phyloP scores from a whole-genome alignment of 92 coral and sea anemone genomes.

The Scolanthus callimorphus region DNA sequence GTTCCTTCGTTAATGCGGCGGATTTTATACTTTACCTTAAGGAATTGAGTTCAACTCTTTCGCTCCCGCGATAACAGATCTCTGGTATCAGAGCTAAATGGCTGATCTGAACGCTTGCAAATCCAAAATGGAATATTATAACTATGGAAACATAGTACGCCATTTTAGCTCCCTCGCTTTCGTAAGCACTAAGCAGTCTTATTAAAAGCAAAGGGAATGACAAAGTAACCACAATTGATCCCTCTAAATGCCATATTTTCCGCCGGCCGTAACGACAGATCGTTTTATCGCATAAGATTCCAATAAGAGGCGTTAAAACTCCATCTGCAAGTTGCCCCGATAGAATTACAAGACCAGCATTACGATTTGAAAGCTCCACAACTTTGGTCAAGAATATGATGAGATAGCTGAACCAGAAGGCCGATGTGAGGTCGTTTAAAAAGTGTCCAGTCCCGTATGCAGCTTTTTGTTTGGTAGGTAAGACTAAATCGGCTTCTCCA shows the following conservation, averaged over 20 bases:
- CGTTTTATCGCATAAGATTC: constrained; percentile 49
- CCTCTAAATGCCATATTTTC: constrained; percentile 55
- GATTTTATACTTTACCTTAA: too few relatives aligned
- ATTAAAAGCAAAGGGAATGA: constrained; percentile 11
- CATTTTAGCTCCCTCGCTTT: too few relatives aligned
- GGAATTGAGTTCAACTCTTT: constrained; percentile 51
- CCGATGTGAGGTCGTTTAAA: constrained; percentile 45
- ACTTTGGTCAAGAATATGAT: constrained; percentile 50
- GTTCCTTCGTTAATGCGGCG: too few relatives aligned
- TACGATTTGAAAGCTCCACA: constrained; percentile 31
- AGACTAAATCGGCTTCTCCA: too few relatives aligned
- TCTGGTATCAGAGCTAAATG: constrained; percentile 57
- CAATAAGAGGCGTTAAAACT: constrained; percentile 41
- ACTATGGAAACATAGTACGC: constrained; percentile 42
- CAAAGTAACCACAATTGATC: constrained; percentile 18
- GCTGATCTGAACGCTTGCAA: constrained; percentile 55
- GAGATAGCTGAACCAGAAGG: constrained; percentile 51
- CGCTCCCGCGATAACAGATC: constrained; percentile 35
- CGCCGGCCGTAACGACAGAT: constrained; percentile 52
- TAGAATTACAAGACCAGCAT: constrained; percentile 48
- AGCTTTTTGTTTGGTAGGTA: constrained; percentile 28
- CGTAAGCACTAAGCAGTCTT: too few relatives aligned
- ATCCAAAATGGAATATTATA: constrained; percentile 46
- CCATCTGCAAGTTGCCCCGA: constrained; percentile 54
- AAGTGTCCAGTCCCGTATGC: constrained; percentile 53